These are phyloP conservation scores for Colossoma macropomum DNA, from an alignment of 2,113 vertebrate genomes.

Conservation along the genomic window DNA sequence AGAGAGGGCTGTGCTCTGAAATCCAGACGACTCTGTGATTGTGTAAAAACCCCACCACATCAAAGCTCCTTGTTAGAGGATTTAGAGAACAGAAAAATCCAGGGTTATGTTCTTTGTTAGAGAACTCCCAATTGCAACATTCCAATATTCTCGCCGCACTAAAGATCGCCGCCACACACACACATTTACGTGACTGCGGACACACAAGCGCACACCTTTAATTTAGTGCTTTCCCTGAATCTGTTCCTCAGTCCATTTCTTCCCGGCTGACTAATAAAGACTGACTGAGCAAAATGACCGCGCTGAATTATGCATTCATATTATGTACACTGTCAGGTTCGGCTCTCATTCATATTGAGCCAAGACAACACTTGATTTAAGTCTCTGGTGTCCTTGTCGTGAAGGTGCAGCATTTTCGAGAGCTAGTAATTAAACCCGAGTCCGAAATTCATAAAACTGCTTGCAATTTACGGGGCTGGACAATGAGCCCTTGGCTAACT, in stretches of 20 bases:
- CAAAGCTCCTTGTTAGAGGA: conserved; percentile 56
- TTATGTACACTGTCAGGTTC: conserved; percentile 37
- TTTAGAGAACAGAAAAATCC: conserved; percentile 55
- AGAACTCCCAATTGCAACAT: conserved; percentile 37
- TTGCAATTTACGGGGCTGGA: conserved; percentile 15
- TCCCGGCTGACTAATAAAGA: conserved; percentile 27
- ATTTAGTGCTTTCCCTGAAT: not conserved
- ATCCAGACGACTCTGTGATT: conserved; percentile 42
- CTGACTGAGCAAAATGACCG: conserved; percentile 5
- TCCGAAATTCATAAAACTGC: conserved; percentile 44
- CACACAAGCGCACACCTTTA: not conserved
- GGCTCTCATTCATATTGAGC: conserved; percentile 35
- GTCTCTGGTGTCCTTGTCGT: conserved; percentile 27
- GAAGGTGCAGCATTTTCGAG: not conserved
- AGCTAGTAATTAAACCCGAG: conserved; percentile 42
- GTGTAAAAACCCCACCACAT: conserved; percentile 56
- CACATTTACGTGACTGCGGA: not conserved
- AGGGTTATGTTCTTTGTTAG: conserved; percentile 36
- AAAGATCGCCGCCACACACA: conserved; percentile 37
- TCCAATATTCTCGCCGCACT: conserved; percentile 34
- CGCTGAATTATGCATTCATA: conserved; percentile 47
- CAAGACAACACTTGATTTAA: conserved; percentile 32
- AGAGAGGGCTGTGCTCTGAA: conserved; percentile 41
- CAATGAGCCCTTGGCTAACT: conserved; percentile 1
- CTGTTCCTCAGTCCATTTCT: conserved; percentile 24